Evolutionary conservation across 2,113 vertebrate species (phyloP).

Genomic region (Barbus barbus): DNA sequence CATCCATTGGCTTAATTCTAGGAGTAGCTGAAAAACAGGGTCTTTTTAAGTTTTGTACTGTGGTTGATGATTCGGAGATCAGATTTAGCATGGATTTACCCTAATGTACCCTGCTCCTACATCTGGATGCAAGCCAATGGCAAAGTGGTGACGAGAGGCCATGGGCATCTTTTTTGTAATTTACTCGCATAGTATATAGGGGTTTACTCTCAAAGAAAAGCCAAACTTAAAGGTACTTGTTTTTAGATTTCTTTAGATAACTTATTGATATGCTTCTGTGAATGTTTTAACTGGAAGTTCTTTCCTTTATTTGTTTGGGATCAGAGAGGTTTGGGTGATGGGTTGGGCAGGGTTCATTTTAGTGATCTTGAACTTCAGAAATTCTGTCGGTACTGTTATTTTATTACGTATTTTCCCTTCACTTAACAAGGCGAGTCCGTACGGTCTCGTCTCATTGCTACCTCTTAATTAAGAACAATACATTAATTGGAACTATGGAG

Average conservation of each 20-base stretch:
- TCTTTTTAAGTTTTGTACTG: constrained; percentile 9
- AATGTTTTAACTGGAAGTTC: constrained; percentile 83
- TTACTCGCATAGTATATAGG: constrained; percentile 55
- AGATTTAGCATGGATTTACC: background rate
- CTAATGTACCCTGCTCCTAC: background rate
- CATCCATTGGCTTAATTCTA: constrained; percentile 8
- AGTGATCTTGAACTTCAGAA: constrained; percentile 71
- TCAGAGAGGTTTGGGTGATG: constrained; percentile 55
- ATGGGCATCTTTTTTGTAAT: constrained; percentile 46
- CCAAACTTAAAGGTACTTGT: constrained; percentile 83
- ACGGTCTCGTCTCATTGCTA: constrained; percentile 79
- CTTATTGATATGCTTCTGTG: constrained; percentile 77
- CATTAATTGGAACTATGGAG: constrained; percentile 66
- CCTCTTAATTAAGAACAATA: constrained; percentile 83
- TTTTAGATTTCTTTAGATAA: constrained; percentile 79
- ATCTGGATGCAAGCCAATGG: constrained; percentile 35
- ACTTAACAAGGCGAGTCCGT: constrained; percentile 60
- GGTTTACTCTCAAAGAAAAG: constrained; percentile 58
- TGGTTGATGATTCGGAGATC: background rate
- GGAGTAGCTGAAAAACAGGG: constrained; percentile 32
- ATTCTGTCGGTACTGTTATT: constrained; percentile 72
- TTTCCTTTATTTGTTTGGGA: constrained; percentile 64
- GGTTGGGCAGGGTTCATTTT: constrained; percentile 56
- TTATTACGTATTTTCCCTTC: constrained; percentile 73
- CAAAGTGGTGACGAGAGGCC: constrained; percentile 33